Conservation (phyloP, 2,888 invertebrate species). For the Tineola bisselliella region DNA sequence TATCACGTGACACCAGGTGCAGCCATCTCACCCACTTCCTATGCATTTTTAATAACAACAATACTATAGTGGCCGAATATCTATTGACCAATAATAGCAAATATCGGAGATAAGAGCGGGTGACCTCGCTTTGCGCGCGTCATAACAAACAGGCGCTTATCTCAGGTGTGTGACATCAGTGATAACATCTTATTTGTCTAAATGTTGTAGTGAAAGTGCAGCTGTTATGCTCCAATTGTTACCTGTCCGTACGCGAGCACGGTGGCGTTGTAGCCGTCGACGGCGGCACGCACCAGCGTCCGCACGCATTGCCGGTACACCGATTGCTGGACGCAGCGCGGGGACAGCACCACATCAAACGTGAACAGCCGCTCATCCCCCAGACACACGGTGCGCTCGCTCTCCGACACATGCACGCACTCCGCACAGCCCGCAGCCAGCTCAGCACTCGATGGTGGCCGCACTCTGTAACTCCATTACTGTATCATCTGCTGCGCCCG, state of each 20-base stretch:
- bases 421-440: conserved; percentile 94
- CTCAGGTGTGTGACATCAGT: no score
- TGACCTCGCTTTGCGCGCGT: no score
- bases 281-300: conserved; percentile 87
- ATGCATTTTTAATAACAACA: no score
- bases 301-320: conserved; percentile 88
- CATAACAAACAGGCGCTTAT: not conserved
- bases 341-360: conserved; percentile 95
- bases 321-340: conserved; percentile 73
- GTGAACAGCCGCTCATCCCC: conserved; percentile 96
- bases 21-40: no score
- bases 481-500: no score
- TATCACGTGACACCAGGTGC: no score
- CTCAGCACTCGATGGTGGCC: conserved; percentile 93
- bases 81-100: no score
- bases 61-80: no score
- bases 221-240: not conserved
- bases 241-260: conserved; percentile 94
- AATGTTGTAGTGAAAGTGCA: no score
- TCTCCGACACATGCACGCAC: conserved; percentile 89
- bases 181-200: no score
- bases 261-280: conserved; percentile 98
- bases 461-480: conserved; percentile 72
- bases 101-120: no score
- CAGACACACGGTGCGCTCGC: conserved; percentile 90